Conservation (phyloP, 2,797 vertebrate species). For the Xenops minutus region DNA sequence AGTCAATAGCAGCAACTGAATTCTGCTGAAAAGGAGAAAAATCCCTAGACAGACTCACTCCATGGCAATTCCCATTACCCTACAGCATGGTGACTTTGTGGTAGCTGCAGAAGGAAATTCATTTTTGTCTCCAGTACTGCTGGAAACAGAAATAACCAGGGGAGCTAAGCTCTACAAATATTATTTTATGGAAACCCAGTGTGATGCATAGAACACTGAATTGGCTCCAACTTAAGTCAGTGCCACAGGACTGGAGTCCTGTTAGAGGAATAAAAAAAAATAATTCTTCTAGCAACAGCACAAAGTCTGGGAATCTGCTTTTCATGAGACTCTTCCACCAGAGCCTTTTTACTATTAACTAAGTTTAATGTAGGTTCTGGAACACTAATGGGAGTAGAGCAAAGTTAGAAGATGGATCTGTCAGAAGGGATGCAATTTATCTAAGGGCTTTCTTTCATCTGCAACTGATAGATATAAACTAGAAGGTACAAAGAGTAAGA, state of each 20-base stretch:
- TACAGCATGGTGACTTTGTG: background rate
- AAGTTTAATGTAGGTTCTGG: background rate
- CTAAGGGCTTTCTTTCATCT: background rate
- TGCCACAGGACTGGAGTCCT: background rate
- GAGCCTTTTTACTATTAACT: background rate
- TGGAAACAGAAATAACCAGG: background rate
- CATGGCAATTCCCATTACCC: background rate
- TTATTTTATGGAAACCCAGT: background rate
- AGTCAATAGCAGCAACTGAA: background rate
- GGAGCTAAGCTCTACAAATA: background rate
- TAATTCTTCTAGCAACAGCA: background rate
- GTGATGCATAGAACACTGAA: background rate
- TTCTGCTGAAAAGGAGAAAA: background rate
- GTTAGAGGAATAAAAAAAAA: background rate
- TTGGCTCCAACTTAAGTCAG: background rate
- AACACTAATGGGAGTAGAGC: background rate
- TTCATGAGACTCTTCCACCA: background rate
- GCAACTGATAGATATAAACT: background rate
- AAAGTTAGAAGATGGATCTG: background rate
- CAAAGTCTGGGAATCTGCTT: background rate
- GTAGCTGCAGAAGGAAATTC: background rate
- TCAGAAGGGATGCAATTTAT: background rate
- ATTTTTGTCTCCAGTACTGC: background rate
- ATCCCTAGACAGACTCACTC: background rate
- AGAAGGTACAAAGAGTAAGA: background rate